These are phyloP conservation scores for Oreocharis arfaki DNA, from an alignment of 2,113 vertebrate genomes.

Conservation along the genomic window DNA sequence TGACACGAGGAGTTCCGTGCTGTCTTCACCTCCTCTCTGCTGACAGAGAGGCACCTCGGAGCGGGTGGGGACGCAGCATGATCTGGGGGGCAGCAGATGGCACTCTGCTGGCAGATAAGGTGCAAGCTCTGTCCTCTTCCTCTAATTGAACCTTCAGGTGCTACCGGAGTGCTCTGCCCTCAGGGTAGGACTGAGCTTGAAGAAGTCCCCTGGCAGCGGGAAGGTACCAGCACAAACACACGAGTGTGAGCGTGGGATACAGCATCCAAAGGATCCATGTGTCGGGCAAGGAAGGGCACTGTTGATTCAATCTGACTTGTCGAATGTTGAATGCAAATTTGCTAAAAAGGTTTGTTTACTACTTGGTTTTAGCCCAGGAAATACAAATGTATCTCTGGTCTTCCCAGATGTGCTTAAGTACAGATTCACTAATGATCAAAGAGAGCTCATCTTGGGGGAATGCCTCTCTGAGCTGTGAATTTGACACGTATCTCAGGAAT, in stretches of 20 bases:
- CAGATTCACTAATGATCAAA: neutral
- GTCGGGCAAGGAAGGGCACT: neutral
- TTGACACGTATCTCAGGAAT: neutral
- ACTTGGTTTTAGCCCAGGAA: neutral
- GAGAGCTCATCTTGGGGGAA: neutral
- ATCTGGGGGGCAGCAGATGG: fast-evolving
- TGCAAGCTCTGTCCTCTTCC: too few species aligned
- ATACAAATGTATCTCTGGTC: neutral
- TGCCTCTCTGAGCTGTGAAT: neutral
- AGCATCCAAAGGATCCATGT: fast-evolving
- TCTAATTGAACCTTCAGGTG: neutral
- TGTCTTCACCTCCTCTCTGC: neutral
- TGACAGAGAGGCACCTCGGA: neutral
- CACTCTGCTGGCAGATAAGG: neutral
- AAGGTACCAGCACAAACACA: neutral
- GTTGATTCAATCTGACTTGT: too few species aligned
- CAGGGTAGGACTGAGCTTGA: neutral
- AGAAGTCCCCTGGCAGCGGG: too few species aligned
- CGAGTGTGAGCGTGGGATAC: fast-evolving
- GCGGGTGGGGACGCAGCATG: fast-evolving
- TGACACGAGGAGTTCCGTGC: fast-evolving
- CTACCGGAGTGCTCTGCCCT: neutral
- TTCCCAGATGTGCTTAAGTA: neutral
- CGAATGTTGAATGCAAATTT: neutral
- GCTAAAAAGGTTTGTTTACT: neutral